phyloP scores from a whole-genome alignment of 1,140 invertebrate genomes.

The Luehdorfia chinensis region DNA sequence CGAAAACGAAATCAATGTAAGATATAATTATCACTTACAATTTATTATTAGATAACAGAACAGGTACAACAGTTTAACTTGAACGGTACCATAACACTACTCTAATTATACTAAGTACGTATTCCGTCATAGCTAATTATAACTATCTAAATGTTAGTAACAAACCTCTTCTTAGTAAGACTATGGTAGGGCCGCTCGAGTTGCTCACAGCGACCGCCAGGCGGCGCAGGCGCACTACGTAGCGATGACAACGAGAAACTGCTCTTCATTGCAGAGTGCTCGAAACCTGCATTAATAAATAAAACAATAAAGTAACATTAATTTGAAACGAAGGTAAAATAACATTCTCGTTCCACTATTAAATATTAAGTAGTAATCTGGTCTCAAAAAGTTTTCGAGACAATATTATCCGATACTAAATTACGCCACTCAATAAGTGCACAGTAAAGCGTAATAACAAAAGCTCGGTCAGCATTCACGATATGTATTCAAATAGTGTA shows the following conservation, averaged over 20 bases:
- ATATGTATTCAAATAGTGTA: too few relatives aligned
- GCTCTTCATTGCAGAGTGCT: slow-evolving; percentile 78
- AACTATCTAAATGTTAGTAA: too few relatives aligned
- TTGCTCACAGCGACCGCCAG: slow-evolving; percentile 47
- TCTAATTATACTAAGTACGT: too few relatives aligned
- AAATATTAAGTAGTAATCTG: background rate
- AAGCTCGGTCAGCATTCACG: too few relatives aligned
- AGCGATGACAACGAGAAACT: slow-evolving; percentile 79
- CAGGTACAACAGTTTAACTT: too few relatives aligned
- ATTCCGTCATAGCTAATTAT: too few relatives aligned
- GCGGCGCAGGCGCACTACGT: slow-evolving; percentile 57
- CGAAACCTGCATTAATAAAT: slow-evolving; percentile 68
- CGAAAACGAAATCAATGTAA: too few relatives aligned
- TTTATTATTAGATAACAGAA: too few relatives aligned
- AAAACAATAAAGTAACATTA: slow-evolving; percentile 4
- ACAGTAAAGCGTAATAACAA: too few relatives aligned
- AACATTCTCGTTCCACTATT: too few relatives aligned
- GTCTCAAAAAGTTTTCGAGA: background rate
- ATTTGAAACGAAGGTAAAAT: background rate
- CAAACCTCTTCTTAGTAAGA: slow-evolving; percentile 74
- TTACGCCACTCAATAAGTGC: background rate
- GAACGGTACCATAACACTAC: too few relatives aligned
- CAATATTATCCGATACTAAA: background rate
- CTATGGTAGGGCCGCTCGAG: slow-evolving; percentile 74
- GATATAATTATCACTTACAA: too few relatives aligned